Base-by-base conservation (phyloP, 2,113 vertebrate genomes). In the Philantomba maxwellii region DNA sequence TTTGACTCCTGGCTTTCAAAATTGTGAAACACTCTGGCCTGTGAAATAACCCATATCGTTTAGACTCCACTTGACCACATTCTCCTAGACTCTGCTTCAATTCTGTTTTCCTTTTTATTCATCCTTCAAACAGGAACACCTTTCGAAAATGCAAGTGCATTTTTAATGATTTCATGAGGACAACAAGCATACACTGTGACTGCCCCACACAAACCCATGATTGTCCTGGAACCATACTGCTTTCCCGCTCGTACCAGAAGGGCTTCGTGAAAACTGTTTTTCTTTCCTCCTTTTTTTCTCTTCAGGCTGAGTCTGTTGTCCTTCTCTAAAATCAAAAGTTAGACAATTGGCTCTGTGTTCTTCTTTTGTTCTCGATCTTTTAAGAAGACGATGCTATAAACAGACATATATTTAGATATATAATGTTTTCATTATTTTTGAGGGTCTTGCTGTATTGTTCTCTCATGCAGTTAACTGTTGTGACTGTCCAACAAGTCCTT, bases 21-120 rank as follows among this genome's bases (percentile, higher is more conserved):
- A 0, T 36, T 2, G 23, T 25, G 57, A 77, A 43, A 36, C 49
- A 2, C 10, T 13, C 19, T 16, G 36, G 2, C 57, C 66, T 60
- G 23, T 45, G 26, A 70, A 47, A 5, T 70, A 28, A 2, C 4
- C 3, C 10, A 10, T 3, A 19, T 5, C 13, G 0, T 16, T 58
- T 15, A 19, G 45, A 45, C 36, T 62, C 39, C 21, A 17, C 12
- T 17, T 11, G 1, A 9, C 26, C 60, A 73, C 5, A 17, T 2
- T 6, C 23, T 45, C 30, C 26, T 7, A 6, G 5, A 55, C 12
- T 4, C 39, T 51, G 36, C 21, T 49, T 12, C 23, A 47, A 17
- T 23, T 83, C 4, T 16, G 2, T 73, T 21, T 1, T 45, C 57
- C n/a, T 60, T 78, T 66, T 26, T 82, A 36, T 83, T 66, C 25